These are phyloP conservation scores for Strigamia transsilvanica DNA, from an alignment of 2,888 invertebrate genomes.

Conservation along the genomic window DNA sequence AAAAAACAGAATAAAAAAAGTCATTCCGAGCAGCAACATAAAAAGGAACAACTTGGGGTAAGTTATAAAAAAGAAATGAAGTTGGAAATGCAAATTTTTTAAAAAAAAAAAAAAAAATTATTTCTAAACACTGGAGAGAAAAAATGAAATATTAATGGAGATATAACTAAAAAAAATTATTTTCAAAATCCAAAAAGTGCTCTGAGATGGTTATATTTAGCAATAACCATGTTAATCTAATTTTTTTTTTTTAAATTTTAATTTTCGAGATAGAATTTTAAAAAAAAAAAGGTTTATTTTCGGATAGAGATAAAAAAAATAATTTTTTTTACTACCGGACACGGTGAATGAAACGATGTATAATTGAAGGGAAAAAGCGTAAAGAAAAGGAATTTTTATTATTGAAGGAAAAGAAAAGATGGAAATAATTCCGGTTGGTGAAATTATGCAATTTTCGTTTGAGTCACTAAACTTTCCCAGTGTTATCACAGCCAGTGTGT, in stretches of 20 bases:
- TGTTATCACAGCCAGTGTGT: background rate
- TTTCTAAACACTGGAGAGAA: background rate
- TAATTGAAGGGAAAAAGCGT: background rate
- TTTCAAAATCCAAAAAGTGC: no score
- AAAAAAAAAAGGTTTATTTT: background rate
- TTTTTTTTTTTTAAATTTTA: background rate
- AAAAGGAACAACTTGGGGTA: slow-evolving; percentile 27
- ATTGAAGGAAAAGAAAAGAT: background rate
- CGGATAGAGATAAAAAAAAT: background rate
- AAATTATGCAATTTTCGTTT: slow-evolving; percentile 19
- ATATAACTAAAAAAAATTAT: no score
- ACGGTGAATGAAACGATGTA: background rate
- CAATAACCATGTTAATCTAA: background rate
- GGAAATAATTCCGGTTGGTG: background rate
- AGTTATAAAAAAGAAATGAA: background rate
- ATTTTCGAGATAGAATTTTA: background rate
- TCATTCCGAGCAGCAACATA: slow-evolving; percentile 61
- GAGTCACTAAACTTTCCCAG: slow-evolving; percentile 22
- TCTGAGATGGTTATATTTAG: no score
- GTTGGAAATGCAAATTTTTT: background rate
- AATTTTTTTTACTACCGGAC: background rate
- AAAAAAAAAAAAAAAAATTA: no score
- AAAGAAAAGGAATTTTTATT: background rate
- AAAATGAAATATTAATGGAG: no score
- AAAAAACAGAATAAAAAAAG: slow-evolving; percentile 82